Evolutionary conservation across 2,113 vertebrate genomes (phyloP).

Genomic region (Pseudorasbora parva): DNA sequence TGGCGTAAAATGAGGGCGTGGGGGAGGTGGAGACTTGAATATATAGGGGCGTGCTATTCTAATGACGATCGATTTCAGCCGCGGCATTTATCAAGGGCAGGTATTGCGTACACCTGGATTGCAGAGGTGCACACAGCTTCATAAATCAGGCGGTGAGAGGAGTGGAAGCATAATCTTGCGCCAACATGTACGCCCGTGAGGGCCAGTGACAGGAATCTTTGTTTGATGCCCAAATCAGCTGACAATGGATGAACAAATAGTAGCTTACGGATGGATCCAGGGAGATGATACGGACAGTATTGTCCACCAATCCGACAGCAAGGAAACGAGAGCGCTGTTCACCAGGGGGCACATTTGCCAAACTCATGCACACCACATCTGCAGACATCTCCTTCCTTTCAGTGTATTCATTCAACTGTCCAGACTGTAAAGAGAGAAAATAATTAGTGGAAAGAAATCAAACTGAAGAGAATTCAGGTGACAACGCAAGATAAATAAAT

Average conservation of each 20-base stretch:
- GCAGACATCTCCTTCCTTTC: constrained; percentile 99
- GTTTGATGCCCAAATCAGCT: not conserved
- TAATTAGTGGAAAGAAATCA: not conserved
- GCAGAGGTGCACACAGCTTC: too few relatives aligned
- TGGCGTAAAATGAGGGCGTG: too few relatives aligned
- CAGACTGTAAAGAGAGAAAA: constrained; percentile 78
- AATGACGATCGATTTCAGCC: too few relatives aligned
- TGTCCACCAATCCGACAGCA: constrained; percentile 94
- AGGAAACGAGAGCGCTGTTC: constrained; percentile 96
- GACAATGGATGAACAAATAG: not conserved
- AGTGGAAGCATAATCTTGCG: too few relatives aligned
- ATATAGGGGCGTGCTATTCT: too few relatives aligned
- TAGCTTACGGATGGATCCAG: constrained; percentile 90
- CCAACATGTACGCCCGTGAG: too few relatives aligned
- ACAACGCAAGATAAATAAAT: not conserved
- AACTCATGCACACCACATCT: constrained; percentile 96
- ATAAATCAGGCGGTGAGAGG: too few relatives aligned
- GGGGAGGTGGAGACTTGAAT: too few relatives aligned
- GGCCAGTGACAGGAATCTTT: not conserved
- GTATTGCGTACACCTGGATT: too few relatives aligned
- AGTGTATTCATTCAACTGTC: constrained; percentile 97
- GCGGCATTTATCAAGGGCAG: too few relatives aligned
- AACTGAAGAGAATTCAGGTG: not conserved
- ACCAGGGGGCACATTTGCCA: constrained; percentile 95
- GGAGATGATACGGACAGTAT: constrained; percentile 97